Conservation (phyloP, 2,888 invertebrate species). For the Dryococelus australis region DNA sequence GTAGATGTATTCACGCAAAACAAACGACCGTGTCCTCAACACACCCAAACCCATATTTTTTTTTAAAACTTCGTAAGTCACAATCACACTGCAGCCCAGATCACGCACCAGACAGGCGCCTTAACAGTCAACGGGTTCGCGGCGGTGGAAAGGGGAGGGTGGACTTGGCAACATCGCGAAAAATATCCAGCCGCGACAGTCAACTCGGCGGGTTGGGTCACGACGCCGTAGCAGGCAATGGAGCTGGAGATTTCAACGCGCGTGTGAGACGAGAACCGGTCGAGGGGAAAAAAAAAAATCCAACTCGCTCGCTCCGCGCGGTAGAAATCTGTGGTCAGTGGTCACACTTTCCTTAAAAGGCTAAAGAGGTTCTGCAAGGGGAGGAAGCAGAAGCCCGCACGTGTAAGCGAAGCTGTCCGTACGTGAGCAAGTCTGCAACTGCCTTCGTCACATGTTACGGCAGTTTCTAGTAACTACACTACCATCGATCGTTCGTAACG, state of each 20-base stretch:
- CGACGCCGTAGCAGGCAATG: not conserved
- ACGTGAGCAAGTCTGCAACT: no score
- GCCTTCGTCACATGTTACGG: no score
- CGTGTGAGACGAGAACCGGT: constrained; percentile 16
- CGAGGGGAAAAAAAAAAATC: not conserved
- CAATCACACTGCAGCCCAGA: no score
- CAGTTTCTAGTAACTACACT: no score
- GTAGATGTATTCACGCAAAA: no score
- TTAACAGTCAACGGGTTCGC: not conserved
- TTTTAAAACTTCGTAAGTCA: no score
- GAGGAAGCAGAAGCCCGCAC: not conserved
- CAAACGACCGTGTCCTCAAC: no score
- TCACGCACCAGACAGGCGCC: not conserved
- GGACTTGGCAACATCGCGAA: not conserved
- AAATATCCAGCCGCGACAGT: not conserved
- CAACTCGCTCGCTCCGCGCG: not conserved
- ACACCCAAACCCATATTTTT: no score
- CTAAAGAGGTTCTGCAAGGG: not conserved
- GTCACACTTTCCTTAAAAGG: constrained; percentile 16
- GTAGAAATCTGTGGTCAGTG: constrained; percentile 16
- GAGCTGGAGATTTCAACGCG: not conserved
- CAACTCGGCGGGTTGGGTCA: not conserved
- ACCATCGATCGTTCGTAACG: no score
- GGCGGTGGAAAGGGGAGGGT: not conserved
- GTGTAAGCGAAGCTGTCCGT: not conserved